These are phyloP conservation scores for Drosophila stalkeri DNA, from an alignment of 2,888 invertebrate species.

Conservation along the genomic window DNA sequence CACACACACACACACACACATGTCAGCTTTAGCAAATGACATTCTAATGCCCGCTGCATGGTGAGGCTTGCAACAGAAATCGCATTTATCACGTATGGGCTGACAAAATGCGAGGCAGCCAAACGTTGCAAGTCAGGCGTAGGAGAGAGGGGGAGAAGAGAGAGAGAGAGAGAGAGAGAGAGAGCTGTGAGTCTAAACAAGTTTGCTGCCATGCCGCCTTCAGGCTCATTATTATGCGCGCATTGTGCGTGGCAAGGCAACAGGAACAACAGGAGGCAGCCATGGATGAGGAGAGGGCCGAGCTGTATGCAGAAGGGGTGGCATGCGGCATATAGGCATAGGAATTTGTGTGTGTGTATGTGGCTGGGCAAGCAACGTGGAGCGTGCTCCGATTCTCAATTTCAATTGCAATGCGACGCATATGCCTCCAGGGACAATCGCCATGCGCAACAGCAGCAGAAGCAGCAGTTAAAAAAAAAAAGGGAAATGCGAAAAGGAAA, in stretches of 20 bases:
- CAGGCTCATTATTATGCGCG: slow-evolving; percentile 76
- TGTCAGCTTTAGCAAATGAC: slow-evolving; percentile 35
- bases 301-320: background rate
- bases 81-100: slow-evolving; percentile 68
- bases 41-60: slow-evolving; percentile 68
- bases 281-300: background rate
- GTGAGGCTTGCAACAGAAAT: slow-evolving; percentile 55
- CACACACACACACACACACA: background rate
- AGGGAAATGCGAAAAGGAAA: slow-evolving; percentile 38
- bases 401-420: slow-evolving; percentile 67
- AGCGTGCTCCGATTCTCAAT: slow-evolving; percentile 81
- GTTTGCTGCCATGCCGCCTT: slow-evolving; percentile 40
- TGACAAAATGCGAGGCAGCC: slow-evolving; percentile 70
- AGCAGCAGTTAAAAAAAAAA: slow-evolving; percentile 6
- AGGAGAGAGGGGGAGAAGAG: background rate
- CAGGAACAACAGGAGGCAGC: slow-evolving; percentile 64
- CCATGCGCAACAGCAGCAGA: slow-evolving; percentile 35
- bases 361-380: slow-evolving; percentile 41
- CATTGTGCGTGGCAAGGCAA: slow-evolving; percentile 78
- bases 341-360: slow-evolving; percentile 57
- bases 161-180: background rate
- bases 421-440: slow-evolving; percentile 76
- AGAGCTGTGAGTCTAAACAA: slow-evolving; percentile 33
- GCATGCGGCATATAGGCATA: slow-evolving; percentile 54
- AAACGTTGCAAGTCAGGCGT: slow-evolving; percentile 14